Percentiles rank a stretch among this genome's conserved stretches.
Conservation (phyloP, 92 coral and sea anemone species). For the Zoanthus sociatus region DNA sequence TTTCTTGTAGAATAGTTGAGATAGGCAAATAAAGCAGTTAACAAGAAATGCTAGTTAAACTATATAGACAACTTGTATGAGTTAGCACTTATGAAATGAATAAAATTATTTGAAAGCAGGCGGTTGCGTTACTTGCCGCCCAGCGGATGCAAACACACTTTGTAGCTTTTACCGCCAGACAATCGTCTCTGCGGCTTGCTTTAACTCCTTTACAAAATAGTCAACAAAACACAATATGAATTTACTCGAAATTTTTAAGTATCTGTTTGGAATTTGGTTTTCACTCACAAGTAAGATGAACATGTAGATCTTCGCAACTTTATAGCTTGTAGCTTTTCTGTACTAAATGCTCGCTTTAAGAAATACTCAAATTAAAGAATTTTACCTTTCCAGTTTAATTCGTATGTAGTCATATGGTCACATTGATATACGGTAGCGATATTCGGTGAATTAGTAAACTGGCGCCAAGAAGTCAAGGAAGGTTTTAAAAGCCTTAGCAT, state of each 20-base stretch:
- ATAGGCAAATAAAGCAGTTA: too few species aligned
- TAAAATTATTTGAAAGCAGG: slow-evolving; percentile 1
- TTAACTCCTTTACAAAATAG: slow-evolving; percentile 4
- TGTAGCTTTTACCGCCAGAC: slow-evolving; percentile 44
- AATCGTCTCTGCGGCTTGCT: slow-evolving; percentile 35
- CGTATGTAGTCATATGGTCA: neutral
- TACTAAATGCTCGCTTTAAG: neutral
- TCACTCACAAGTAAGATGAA: neutral
- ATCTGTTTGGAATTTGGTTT: neutral
- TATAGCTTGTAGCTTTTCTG: neutral
- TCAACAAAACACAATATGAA: slow-evolving; percentile 34
- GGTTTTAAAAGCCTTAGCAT: neutral
- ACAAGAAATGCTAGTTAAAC: too few species aligned
- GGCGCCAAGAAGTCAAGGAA: slow-evolving; percentile 9
- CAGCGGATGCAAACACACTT: slow-evolving; percentile 34
- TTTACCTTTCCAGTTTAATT: neutral
- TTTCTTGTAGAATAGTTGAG: too few species aligned
- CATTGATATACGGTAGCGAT: neutral
- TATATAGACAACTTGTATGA: too few species aligned
- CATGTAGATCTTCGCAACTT: neutral
- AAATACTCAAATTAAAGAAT: neutral
- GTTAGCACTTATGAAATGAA: too few species aligned
- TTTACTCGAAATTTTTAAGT: slow-evolving; percentile 13
- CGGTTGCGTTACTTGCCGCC: slow-evolving; percentile 37
- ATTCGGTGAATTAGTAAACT: neutral